Evolutionary conservation across 2,888 invertebrate species (phyloP), one percentile per base, ranked within the genome.

Genomic region (Sinohyriopsis cumingii): DNA sequence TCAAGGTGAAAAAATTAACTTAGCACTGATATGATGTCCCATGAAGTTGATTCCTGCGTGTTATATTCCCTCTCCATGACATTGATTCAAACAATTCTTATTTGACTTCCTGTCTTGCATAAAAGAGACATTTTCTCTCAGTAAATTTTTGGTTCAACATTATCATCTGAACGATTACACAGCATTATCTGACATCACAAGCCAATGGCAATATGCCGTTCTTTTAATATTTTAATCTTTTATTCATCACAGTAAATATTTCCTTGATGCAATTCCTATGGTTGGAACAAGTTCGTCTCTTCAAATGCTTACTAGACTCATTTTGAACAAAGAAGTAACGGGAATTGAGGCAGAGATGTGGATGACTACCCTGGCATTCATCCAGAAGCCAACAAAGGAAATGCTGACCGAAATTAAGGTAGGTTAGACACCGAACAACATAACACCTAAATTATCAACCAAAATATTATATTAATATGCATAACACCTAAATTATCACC

Each of bases 361-460:
- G 97, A 93, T 97, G 84, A 93, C 94, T 81, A 94, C 96, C 0
- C 92, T 98, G 86, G 94, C 96, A 6, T 94, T 97, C 90, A 94
- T 96, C 61, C 89, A 90, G 72, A 83, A 90, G 61, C 91, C 92
- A 25, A 89, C 88, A 12, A 73, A 88, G 25, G 89, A 89, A 45
- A 91, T 91, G 90, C 86, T 92, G 65, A 78, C 82, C 19, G 90
- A 89, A 64, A 73, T 91, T 1, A 82, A 86, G 81, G 91, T 91
- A 84, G 82, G 83, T n/a, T 53, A 18, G 22, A 25, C 22, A 54
- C 9, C 9, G 12, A 12, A 24, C 9, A 22, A 24, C 24, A 24
- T 24, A 18, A 9, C 18, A 15, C 15, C 24, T 57, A 12, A 24
- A 9, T 22, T 18, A 19, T 57, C 1, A 12, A 0, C 5, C 18